phyloP scores from a whole-genome alignment of 2,888 invertebrate genomes.

The Arge pagana region DNA sequence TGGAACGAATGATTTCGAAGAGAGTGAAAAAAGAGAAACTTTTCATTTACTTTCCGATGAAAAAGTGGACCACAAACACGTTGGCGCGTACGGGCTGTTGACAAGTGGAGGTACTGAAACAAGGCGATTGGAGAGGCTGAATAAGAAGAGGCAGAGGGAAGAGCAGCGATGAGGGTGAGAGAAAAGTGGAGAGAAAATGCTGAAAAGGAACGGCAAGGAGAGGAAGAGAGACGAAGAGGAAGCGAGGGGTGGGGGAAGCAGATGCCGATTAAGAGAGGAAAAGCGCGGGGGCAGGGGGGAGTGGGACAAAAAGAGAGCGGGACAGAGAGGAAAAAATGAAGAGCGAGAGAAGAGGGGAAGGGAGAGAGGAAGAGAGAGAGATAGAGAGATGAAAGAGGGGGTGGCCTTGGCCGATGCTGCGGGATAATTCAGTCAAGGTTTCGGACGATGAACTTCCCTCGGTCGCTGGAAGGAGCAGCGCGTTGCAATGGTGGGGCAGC shows the following conservation, averaged over 20 bases:
- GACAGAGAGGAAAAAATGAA: conserved; percentile 25
- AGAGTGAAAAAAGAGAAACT: too few species aligned
- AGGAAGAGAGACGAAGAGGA: conserved; percentile 20
- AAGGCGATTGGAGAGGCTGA: conserved; percentile 6
- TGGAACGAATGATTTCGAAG: too few species aligned
- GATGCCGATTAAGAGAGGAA: not conserved
- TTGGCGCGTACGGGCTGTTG: too few species aligned
- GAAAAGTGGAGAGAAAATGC: conserved; percentile 2
- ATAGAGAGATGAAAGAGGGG: conserved; percentile 49
- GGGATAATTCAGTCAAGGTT: conserved; percentile 86
- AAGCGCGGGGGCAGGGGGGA: not conserved
- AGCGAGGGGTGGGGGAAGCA: not conserved
- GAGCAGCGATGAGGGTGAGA: conserved; percentile 1
- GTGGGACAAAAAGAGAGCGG: conserved; percentile 18
- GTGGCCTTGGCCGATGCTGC: conserved; percentile 71
- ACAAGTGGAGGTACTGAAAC: too few species aligned
- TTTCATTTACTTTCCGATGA: too few species aligned
- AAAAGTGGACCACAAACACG: too few species aligned
- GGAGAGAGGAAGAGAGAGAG: conserved; percentile 6
- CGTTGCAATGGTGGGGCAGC: conserved; percentile 14
- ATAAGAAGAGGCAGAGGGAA: conserved; percentile 9
- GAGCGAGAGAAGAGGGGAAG: conserved; percentile 25
- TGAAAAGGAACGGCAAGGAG: conserved; percentile 10
- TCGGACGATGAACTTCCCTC: conserved; percentile 77
- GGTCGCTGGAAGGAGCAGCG: conserved; percentile 37